These are phyloP conservation scores for Phoxinus dragarum DNA, from an alignment of 2,797 vertebrate genomes.

Conservation along the genomic window DNA sequence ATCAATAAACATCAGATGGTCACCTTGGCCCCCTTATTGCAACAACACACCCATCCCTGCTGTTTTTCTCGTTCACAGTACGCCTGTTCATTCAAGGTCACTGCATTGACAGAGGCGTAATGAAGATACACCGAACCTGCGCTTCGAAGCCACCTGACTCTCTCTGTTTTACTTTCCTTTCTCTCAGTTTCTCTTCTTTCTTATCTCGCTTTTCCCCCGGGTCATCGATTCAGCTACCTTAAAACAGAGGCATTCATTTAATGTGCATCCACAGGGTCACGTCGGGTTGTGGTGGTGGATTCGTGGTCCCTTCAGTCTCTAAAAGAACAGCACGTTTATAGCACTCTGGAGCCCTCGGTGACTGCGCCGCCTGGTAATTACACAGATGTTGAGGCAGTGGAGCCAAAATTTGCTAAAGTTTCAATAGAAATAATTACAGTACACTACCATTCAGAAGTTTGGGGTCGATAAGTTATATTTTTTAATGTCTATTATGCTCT, in stretches of 20 bases:
- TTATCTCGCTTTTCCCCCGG: not conserved
- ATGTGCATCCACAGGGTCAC: slow-evolving; percentile 5
- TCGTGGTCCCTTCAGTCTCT: not conserved
- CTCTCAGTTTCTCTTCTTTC: slow-evolving; percentile 16
- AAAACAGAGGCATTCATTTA: slow-evolving; percentile 46
- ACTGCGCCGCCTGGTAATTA: not conserved
- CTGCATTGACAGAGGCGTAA: slow-evolving; percentile 69
- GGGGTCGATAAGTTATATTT: not conserved
- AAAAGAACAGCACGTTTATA: slow-evolving; percentile 13
- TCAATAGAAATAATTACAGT: not conserved
- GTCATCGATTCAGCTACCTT: slow-evolving; percentile 13
- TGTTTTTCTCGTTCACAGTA: slow-evolving; percentile 49
- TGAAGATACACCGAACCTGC: slow-evolving; percentile 74
- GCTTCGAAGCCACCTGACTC: slow-evolving; percentile 66
- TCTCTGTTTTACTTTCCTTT: not conserved
- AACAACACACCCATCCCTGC: slow-evolving; percentile 57
- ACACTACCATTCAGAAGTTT: not conserved
- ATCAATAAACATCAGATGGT: slow-evolving; percentile 22
- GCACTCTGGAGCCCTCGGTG: slow-evolving; percentile 1
- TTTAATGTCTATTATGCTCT: not conserved
- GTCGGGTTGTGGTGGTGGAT: not conserved
- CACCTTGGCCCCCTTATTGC: slow-evolving; percentile 7
- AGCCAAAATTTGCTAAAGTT: slow-evolving; percentile 5
- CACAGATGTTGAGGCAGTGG: not conserved
- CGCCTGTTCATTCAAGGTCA: slow-evolving; percentile 76